A percentile compares a stretch with the other conserved stretches of the same genome.
phyloP scores from a whole-genome alignment of 2,113 vertebrate genomes.

The Gallinago media region DNA sequence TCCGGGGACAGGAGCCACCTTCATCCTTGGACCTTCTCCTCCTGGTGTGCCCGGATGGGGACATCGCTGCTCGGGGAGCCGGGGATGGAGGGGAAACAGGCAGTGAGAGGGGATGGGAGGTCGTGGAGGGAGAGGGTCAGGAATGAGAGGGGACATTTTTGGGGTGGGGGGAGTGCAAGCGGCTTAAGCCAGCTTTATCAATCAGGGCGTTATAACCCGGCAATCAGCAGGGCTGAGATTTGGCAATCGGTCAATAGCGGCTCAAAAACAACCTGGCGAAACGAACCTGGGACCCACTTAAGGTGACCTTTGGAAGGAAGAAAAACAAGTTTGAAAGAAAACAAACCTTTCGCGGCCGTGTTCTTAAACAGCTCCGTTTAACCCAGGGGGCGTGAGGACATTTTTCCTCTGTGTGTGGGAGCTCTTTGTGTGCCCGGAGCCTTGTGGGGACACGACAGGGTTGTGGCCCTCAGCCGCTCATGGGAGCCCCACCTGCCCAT shows the following conservation, averaged over 20 bases:
- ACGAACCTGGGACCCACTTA: constrained; percentile 17
- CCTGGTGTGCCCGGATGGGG: rapidly evolving
- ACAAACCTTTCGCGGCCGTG: constrained; percentile 1
- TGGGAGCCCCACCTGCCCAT: not conserved
- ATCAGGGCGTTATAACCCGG: not conserved
- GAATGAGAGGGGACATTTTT: not conserved
- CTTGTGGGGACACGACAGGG: not conserved
- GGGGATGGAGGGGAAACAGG: rapidly evolving
- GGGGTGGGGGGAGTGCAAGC: not conserved
- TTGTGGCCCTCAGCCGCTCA: rapidly evolving
- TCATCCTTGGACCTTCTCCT: not conserved
- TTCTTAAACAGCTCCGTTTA: not conserved
- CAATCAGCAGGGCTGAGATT: constrained; percentile 35
- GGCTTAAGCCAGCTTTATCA: not conserved
- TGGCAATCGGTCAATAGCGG: constrained; percentile 44
- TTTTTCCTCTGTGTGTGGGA: not conserved
- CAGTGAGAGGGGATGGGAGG: not conserved
- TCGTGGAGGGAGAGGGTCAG: not conserved
- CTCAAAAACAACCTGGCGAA: constrained; percentile 31
- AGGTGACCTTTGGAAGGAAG: constrained; percentile 69
- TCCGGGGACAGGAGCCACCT: not conserved
- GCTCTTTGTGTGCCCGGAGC: not conserved
- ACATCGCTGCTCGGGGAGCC: rapidly evolving
- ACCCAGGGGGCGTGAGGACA: constrained; percentile 30
- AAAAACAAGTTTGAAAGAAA: constrained; percentile 72